phyloP scores from a whole-genome alignment of 1,140 invertebrate species.

The Brachionus sp. region DNA sequence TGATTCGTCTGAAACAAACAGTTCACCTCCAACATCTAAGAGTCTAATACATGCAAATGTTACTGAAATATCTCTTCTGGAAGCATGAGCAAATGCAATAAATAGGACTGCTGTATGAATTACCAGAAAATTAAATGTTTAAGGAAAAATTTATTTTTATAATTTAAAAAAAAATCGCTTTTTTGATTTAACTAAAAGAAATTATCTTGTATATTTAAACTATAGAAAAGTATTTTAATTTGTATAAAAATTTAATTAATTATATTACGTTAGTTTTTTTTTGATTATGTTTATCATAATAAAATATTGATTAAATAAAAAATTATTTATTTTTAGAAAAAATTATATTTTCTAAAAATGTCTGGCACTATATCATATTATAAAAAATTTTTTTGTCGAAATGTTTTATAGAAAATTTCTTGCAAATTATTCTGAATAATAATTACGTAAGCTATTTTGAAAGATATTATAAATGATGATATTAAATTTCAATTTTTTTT shows the following conservation, averaged over 20 bases:
- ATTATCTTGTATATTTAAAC: background rate
- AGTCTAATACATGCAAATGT: constrained; percentile 14
- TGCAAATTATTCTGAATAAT: too few species aligned
- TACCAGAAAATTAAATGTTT: background rate
- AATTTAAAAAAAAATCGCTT: background rate
- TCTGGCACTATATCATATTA: too few species aligned
- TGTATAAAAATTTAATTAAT: background rate
- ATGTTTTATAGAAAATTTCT: too few species aligned
- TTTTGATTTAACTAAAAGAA: background rate
- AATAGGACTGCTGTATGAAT: background rate
- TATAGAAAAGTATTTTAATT: background rate
- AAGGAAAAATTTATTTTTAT: background rate
- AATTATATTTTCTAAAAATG: too few species aligned
- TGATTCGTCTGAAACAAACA: background rate
- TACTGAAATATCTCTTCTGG: background rate
- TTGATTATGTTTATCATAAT: background rate
- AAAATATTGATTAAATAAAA: background rate
- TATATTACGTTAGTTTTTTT: background rate
- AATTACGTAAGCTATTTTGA: too few species aligned
- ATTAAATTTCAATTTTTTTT: too few species aligned
- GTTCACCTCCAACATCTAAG: background rate
- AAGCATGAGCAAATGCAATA: background rate
- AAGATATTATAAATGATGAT: too few species aligned
- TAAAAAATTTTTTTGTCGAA: too few species aligned
- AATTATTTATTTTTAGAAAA: too few species aligned